phyloP scores from a whole-genome alignment of 2,888 invertebrate genomes.

The Noctua pronuba region DNA sequence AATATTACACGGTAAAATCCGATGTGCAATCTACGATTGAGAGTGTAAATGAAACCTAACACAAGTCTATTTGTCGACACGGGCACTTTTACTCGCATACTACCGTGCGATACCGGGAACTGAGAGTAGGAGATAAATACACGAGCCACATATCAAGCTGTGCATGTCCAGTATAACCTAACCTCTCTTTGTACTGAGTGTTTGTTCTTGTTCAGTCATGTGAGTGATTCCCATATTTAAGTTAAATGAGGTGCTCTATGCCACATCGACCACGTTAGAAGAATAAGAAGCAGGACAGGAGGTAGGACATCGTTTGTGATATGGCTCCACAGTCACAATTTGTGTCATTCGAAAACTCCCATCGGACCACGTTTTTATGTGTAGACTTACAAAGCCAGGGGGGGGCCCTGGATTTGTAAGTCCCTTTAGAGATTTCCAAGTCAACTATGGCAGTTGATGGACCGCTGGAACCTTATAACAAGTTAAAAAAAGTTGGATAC shows the following conservation, averaged over 20 bases:
- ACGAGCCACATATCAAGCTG: neutral
- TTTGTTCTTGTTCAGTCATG: neutral
- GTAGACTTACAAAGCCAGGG: too few relatives aligned
- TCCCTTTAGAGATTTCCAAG: neutral
- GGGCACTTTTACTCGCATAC: conserved; percentile 57
- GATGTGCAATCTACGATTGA: neutral
- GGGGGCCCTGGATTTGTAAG: neutral
- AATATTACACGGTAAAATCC: neutral
- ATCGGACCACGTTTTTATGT: neutral
- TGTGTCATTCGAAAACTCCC: neutral
- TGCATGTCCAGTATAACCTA: neutral
- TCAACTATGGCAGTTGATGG: neutral
- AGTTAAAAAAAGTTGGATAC: too few relatives aligned
- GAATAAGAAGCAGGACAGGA: neutral
- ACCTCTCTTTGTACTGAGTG: neutral
- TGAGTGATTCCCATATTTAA: neutral
- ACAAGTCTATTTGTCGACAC: conserved; percentile 21
- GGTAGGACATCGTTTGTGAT: neutral
- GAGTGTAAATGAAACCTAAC: conserved; percentile 35
- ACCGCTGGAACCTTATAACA: neutral
- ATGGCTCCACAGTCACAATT: neutral
- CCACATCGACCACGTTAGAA: neutral
- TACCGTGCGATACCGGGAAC: conserved; percentile 43
- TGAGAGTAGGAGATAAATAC: conserved; percentile 1
- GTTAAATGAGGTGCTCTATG: neutral